These are phyloP conservation scores for Rhagium mordax DNA, from an alignment of 2,888 invertebrate genomes.

Conservation along the genomic window DNA sequence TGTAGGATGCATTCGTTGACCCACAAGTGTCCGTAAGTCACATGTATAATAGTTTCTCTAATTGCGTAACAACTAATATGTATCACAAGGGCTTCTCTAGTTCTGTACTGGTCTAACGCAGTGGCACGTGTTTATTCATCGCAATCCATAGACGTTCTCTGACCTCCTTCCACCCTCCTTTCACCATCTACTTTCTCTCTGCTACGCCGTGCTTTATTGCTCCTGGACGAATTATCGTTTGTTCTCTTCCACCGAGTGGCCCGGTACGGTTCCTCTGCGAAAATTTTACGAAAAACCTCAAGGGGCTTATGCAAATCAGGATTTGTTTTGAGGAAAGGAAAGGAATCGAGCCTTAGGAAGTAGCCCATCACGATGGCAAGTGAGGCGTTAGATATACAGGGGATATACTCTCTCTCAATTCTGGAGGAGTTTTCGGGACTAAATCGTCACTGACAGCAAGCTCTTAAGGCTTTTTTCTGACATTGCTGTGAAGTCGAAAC, in stretches of 20 bases:
- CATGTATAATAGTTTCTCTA: conserved; percentile 35
- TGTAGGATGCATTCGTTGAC: conserved; percentile 28
- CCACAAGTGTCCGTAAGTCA: conserved; percentile 31
- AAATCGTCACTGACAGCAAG: neutral
- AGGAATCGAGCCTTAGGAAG: no score
- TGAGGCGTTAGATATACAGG: neutral
- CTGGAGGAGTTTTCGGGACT: neutral
- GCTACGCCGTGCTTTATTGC: conserved; percentile 44
- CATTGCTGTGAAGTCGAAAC: no score
- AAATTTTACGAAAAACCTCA: conserved; percentile 3
- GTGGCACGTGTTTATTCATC: conserved; percentile 22
- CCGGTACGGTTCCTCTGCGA: conserved; percentile 12
- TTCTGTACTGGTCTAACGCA: conserved; percentile 9
- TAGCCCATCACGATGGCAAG: neutral
- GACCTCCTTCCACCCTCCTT: conserved; percentile 58
- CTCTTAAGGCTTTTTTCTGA: neutral
- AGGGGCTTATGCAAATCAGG: conserved; percentile 8
- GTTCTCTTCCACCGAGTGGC: neutral
- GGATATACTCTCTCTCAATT: no score
- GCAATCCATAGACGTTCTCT: conserved; percentile 49
- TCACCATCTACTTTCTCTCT: conserved; percentile 58
- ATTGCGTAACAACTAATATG: conserved; percentile 32
- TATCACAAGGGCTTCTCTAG: conserved; percentile 27
- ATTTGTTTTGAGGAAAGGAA: neutral
- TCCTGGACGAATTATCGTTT: conserved; percentile 10